A percentile compares a stretch with the other conserved stretches of the same genome.
These are phyloP conservation scores for Netelia melanura DNA, from an alignment of 2,888 invertebrate species.

Conservation along the genomic window DNA sequence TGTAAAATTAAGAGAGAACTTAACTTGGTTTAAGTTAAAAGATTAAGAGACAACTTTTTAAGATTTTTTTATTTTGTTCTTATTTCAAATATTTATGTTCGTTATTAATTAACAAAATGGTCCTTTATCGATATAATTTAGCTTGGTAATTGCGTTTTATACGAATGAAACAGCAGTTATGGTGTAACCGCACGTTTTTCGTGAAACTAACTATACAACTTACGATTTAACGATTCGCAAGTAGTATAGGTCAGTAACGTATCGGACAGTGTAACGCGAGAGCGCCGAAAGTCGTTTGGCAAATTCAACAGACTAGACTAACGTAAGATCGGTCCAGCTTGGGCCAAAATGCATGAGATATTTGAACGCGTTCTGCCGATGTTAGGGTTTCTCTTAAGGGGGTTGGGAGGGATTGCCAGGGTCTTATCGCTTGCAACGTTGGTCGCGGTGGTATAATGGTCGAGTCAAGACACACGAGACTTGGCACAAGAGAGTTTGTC, in stretches of 20 bases:
- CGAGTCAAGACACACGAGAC: conserved; percentile 49
- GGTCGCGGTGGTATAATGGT: conserved; percentile 46
- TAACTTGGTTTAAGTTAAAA: no score
- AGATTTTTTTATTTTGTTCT: no score
- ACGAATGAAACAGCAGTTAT: background rate
- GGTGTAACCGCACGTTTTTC: background rate
- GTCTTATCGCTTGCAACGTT: conserved; percentile 23
- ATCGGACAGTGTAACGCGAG: conserved; percentile 1
- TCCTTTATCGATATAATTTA: no score
- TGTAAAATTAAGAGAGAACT: no score
- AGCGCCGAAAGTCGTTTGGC: conserved; percentile 20
- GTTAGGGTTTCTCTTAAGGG: background rate
- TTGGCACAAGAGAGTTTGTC: conserved; percentile 43
- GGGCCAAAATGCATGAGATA: conserved; percentile 31
- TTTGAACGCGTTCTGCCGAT: conserved; percentile 27
- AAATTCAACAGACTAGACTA: conserved; percentile 22
- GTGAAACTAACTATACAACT: background rate
- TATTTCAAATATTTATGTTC: no score
- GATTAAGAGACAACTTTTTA: no score
- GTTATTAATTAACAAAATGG: no score
- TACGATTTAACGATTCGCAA: conserved; percentile 14
- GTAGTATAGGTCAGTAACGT: conserved; percentile 12
- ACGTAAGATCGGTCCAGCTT: background rate
- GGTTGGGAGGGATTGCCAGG: conserved; percentile 18
- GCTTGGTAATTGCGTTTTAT: no score